A percentile compares a stretch with the other conserved stretches of the same genome.
Conservation (phyloP, 2,113 vertebrate species). For the Dolichallabes microphthalmus region DNA sequence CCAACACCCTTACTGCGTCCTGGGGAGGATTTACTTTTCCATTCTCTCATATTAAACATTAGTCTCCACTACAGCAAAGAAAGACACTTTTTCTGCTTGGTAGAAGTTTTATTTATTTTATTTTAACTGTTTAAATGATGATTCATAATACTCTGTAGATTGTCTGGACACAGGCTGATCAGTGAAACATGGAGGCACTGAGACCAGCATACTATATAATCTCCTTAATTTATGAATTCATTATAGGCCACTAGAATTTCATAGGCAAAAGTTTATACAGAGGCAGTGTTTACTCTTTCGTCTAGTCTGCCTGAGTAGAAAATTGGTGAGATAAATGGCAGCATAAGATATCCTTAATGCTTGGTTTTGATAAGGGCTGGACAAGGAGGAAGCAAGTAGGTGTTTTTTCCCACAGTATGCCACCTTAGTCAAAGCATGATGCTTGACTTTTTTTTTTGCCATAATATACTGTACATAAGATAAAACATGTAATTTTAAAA, state of each 20-base stretch:
- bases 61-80: neutral
- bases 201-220: neutral
- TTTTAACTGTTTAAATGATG: neutral
- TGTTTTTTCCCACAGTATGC: neutral
- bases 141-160: neutral
- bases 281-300: neutral
- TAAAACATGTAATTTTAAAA: neutral
- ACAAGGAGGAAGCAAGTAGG: neutral
- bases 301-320: neutral
- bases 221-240: neutral
- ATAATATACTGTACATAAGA: neutral
- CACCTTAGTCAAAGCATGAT: neutral
- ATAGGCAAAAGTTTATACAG: neutral
- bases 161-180: neutral
- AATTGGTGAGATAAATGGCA: neutral
- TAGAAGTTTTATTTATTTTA: neutral
- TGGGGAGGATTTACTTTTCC: neutral
- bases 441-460: neutral
- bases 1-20: neutral
- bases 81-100: neutral
- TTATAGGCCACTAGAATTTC: conserved; percentile 4
- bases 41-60: neutral
- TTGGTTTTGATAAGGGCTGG: conserved; percentile 9
- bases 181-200: neutral
- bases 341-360: neutral